These are phyloP conservation scores for Hydra vulgaris DNA, from an alignment of 30 jellyfish, hydroid and myxozoan genomes.

Conservation along the genomic window DNA sequence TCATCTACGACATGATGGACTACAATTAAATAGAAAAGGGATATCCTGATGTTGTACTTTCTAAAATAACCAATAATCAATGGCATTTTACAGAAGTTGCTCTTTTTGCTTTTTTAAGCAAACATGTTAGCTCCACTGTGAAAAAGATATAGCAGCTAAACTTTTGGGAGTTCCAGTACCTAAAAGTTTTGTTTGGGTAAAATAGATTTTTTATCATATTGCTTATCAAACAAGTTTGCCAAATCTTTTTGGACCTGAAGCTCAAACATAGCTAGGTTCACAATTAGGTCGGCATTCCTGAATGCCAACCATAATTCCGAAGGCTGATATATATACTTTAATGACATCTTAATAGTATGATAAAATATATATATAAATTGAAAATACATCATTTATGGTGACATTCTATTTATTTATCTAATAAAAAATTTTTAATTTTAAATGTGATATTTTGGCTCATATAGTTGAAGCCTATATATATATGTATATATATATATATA, in stretches of 20 bases:
- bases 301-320: too few species aligned
- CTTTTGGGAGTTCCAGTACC: not conserved
- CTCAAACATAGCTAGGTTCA: too few species aligned
- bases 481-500: too few species aligned
- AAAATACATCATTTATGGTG: too few species aligned
- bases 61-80: not conserved
- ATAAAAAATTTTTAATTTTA: too few species aligned
- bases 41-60: not conserved
- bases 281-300: too few species aligned
- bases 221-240: not conserved
- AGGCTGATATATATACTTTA: too few species aligned
- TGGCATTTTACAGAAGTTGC: not conserved
- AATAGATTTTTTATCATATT: not conserved
- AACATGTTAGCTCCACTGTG: not conserved
- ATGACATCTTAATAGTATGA: too few species aligned
- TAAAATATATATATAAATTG: too few species aligned
- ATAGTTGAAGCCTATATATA: too few species aligned
- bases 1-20: not conserved
- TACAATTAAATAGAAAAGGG: not conserved
- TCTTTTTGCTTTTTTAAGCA: not conserved
- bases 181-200: not conserved
- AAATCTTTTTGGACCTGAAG: not conserved
- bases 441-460: too few species aligned
- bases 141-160: not conserved
- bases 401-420: too few species aligned